These are phyloP conservation scores for Daphoenositta chrysoptera DNA, from an alignment of 2,113 vertebrate species.

Conservation along the genomic window DNA sequence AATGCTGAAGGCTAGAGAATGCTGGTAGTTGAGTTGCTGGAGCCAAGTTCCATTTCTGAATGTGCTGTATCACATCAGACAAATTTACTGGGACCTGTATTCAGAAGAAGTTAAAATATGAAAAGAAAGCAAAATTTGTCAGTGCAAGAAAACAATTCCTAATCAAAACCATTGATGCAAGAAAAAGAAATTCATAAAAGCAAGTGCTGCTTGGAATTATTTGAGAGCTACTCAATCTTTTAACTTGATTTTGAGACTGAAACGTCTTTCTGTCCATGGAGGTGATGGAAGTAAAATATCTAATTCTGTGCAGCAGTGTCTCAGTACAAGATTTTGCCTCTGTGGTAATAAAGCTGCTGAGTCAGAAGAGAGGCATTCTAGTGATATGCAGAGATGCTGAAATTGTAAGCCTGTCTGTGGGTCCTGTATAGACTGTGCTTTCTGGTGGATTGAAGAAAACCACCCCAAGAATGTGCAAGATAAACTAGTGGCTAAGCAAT, in stretches of 20 bases:
- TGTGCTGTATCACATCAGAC: background rate
- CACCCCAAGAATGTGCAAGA: background rate
- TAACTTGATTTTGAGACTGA: background rate
- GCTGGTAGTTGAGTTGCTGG: background rate
- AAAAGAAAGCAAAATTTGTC: background rate
- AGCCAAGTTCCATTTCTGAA: background rate
- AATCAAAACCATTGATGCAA: background rate
- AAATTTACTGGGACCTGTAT: background rate
- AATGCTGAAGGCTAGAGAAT: background rate
- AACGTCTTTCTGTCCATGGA: background rate
- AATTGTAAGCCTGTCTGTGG: background rate
- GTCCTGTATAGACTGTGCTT: background rate
- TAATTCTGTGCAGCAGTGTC: background rate
- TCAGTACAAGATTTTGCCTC: background rate
- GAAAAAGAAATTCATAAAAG: background rate
- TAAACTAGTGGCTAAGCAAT: background rate
- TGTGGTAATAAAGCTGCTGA: background rate
- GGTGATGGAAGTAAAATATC: background rate
- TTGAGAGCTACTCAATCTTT: background rate
- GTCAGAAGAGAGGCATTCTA: background rate
- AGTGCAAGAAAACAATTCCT: background rate
- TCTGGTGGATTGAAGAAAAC: background rate
- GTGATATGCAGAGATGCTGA: background rate
- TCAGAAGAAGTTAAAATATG: background rate
- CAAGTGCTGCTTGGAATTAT: background rate